Evolutionary conservation across 2,888 invertebrate genomes (phyloP), one percentile per base, ranked within the genome.

Genomic region (Norana najaformis): DNA sequence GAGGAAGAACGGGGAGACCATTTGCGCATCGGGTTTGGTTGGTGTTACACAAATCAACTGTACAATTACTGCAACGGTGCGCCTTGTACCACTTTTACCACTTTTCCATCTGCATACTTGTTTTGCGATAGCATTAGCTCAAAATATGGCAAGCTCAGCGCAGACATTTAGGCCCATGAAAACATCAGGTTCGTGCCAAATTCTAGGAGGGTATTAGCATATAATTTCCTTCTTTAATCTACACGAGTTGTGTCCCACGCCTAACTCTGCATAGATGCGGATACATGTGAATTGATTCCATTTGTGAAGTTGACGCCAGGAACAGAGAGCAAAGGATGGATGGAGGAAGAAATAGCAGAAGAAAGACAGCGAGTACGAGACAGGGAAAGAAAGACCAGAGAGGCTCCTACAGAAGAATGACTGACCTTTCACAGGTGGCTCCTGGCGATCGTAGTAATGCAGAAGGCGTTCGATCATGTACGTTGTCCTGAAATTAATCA

Each of bases 401-500:
- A 41, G 5, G 41, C 16, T 13, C 41, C 41, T 18, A 16, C 1
- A 47, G n/a, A n/a, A n/a, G 23, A 6, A 1, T 35, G 35, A 36
- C 37, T 36, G 35, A 85, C 85, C 85, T 85, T 85, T 85, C 6
- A 35, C 34, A 6, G 85, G 85, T 36, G 85, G 85, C 37, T 85
- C 85, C 37, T 37, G 35, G 6, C 85, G 85, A n/a, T 85, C 85
- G 36, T 85, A 85, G 37, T 85, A 85, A 36, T 85, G 85, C 35
- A 85, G 85, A 85, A 85, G 85, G 37, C 85, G 85, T 8, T 85
- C 85, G 5, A 85, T 36, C 85, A 85, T 85, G 23, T 85, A 85
- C 11, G 85, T 85, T 23, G 85, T 85, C 85, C 85, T 85, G 37
- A 16, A 69, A 69, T 69, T n/a, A 69, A 69, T n/a, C 69, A 69